phyloP scores from a whole-genome alignment of 2,888 invertebrate species.

The Hecatera dysodea region DNA sequence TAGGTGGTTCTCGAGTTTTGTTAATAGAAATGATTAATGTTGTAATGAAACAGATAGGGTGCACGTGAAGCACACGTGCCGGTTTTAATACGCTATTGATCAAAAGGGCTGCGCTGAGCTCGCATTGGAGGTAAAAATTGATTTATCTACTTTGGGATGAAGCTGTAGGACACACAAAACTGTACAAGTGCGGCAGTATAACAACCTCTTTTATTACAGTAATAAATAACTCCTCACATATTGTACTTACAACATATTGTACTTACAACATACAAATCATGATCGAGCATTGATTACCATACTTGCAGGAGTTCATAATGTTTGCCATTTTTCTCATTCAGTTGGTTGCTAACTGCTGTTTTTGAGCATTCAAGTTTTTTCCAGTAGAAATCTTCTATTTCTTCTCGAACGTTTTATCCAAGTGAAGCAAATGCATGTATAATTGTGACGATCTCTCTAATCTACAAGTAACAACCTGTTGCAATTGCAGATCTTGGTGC shows the following conservation, averaged over 20 bases:
- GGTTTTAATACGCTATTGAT: slow-evolving; percentile 31
- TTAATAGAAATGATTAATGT: slow-evolving; percentile 23
- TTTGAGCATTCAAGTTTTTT: not conserved
- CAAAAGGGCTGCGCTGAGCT: slow-evolving; percentile 10
- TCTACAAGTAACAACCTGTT: not conserved
- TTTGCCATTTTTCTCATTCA: not conserved
- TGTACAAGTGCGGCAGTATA: slow-evolving; percentile 6
- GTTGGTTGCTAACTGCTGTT: not conserved
- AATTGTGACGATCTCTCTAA: not conserved
- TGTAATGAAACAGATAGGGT: slow-evolving; percentile 25
- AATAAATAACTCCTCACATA: too few relatives aligned
- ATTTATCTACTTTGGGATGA: not conserved
- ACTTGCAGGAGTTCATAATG: not conserved
- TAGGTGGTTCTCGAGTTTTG: not conserved
- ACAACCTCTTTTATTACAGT: not conserved
- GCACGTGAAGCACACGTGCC: slow-evolving; percentile 44
- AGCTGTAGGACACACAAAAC: not conserved
- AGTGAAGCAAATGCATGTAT: not conserved
- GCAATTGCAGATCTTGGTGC: not conserved
- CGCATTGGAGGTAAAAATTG: slow-evolving; percentile 4
- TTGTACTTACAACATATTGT: too few relatives aligned
- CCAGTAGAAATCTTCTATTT: not conserved
- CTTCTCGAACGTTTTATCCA: not conserved
- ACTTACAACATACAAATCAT: too few relatives aligned
- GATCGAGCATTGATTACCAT: not conserved